Base-by-base conservation (phyloP, 2,888 invertebrate genomes). In the Melitaea athalia region DNA sequence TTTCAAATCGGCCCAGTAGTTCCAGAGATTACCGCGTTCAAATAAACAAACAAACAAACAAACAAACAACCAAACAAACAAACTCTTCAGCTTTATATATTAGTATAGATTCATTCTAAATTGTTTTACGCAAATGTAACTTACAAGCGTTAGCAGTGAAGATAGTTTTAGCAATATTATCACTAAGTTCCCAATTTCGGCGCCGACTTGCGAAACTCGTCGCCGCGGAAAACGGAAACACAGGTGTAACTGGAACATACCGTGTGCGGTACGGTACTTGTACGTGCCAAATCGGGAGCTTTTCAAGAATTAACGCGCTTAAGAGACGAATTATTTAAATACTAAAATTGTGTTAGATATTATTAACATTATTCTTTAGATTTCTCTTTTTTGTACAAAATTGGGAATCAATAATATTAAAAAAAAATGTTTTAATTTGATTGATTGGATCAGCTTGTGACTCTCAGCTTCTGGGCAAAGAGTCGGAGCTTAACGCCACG, bases 141-240 rank as follows among this genome's bases (percentile, higher is more conserved):
- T 66, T 59, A 68, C 70, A 67, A 50, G 12, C 45, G 42, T 42
- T 57, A 49, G 24, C 31, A 47, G 45, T 64, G 43, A 47, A 71
- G 71, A 83, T 85, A 85, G 86, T 89, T 87, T 86, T 78, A 82
- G 85, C 84, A 88, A 89, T 89, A 89, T 88, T 89, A 87, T 89
- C 91, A 84, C 85, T 78, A 83, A 89, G 80, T 90, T 91, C 82
- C 85, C 82, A 86, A 91, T 87, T 89, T 88, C 73, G 77, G 91
- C 87, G 92, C 86, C 89, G 91, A 91, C 86, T 91, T 91, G 91
- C 86, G 86, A 89, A 92, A 91, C 86, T 92, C 87, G 79, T 75
- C 87, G 80, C 81, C 81, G 79, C 77, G 76, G 78, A 78, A 79
- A 81, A 81, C 81, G 80, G 78, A 79, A 78, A 74, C 79, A 80